Base-by-base conservation (phyloP, 1,140 invertebrate species). In the Aphelenchoides besseyi region DNA sequence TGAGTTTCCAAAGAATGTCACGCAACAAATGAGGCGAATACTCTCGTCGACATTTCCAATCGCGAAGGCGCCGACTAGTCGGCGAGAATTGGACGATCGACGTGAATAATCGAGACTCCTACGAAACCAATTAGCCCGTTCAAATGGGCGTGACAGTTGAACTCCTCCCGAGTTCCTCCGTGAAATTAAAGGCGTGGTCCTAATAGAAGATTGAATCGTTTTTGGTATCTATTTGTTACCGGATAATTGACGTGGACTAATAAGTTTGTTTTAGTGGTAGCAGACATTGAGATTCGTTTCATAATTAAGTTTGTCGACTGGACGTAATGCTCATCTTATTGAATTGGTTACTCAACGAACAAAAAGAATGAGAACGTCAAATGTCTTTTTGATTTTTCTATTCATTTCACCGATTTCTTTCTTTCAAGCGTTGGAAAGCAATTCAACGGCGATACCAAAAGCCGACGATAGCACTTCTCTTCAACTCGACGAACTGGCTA, bases 401-500 rank as follows among this genome's bases (percentile, higher is more conserved):
- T 48, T 48, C 41, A 23, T 48, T 48, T n/a, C n/a, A 48, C 41
- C 41, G 41, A 12, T 48, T 23, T 48, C 41, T 23, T 48, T 48
- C 41, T 48, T 48, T 23, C 23, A 23, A 48, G n/a, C n/a, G n/a
- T 48, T 23, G 12, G 41, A 12, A 48, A 12, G 41, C 12, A 48
- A 48, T 48, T 48, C 41, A 23, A 23, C 41, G 41, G n/a, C n/a
- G n/a, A n/a, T n/a, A n/a, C n/a, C 41, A 23, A 48, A 16, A 12
- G 23, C 12, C 41, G 41, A 23, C 41, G 41, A 48, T 23, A 48
- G 12, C 23, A 16, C 41, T 23, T 12, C 41, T 33, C 23, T 59
- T 33, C 55, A 59, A 33, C 18, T 59, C 5, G 23, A 59, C 55
- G 55, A 59, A 8, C 26, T 59, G 26, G 55, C 55, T 5, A 59